Percentiles rank a stretch among this genome's conserved stretches.
Evolutionary conservation across 2,797 vertebrate genomes (phyloP).

Genomic region (Podarcis lilfordi): DNA sequence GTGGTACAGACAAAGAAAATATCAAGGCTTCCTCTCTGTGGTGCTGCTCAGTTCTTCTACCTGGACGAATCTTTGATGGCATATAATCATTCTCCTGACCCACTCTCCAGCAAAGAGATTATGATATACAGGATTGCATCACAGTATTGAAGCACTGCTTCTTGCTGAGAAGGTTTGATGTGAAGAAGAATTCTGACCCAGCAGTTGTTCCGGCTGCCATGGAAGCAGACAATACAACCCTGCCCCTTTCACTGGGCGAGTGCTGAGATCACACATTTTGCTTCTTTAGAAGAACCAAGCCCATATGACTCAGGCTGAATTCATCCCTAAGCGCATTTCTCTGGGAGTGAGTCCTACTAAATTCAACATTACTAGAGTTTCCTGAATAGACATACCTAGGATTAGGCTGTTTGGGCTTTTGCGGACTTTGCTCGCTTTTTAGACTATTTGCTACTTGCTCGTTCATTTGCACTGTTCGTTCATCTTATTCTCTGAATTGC

Average conservation of each 20-base stretch:
- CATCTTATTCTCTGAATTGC: neutral
- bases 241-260: neutral
- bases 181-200: neutral
- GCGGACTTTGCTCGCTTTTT: neutral
- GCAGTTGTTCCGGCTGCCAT: neutral
- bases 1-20: neutral
- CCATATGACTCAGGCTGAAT: neutral
- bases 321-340: neutral
- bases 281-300: neutral
- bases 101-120: neutral
- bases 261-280: neutral
- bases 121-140: neutral
- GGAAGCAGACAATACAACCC: neutral
- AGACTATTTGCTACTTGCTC: neutral
- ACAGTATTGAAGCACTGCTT: accelerated
- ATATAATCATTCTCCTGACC: accelerated
- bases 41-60: neutral
- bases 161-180: constrained; percentile 3
- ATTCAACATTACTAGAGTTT: neutral
- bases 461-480: neutral
- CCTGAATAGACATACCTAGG: too few species aligned
- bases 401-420: neutral
- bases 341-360: neutral
- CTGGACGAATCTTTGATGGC: accelerated
- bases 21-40: neutral